Percentiles rank a stretch among this genome's conserved stretches.
Evolutionary conservation across 2,888 invertebrate genomes (phyloP).

Genomic region (Caenorhabditis plicata): DNA sequence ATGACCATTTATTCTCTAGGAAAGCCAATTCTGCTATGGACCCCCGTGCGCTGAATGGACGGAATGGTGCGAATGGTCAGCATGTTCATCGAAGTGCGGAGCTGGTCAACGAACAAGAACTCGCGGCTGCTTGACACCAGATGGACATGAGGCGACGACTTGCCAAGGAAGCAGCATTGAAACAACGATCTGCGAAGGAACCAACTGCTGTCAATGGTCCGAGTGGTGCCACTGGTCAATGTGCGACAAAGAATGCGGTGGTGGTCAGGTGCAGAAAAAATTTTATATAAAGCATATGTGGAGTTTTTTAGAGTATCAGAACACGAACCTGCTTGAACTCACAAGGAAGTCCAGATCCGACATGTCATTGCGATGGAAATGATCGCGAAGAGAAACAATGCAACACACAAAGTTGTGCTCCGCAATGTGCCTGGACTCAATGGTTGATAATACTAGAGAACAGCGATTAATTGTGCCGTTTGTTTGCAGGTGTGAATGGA

Average conservation of each 20-base stretch:
- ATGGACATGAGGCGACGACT: slow-evolving; percentile 48
- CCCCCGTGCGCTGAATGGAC: slow-evolving; percentile 57
- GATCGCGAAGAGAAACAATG: slow-evolving; percentile 51
- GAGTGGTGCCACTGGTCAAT: slow-evolving; percentile 58
- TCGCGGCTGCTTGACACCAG: slow-evolving; percentile 42
- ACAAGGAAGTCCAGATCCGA: slow-evolving; percentile 35
- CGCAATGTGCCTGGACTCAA: slow-evolving; percentile 55
- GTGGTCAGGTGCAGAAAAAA: slow-evolving; percentile 33
- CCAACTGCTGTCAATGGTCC: slow-evolving; percentile 53
- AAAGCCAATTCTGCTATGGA: slow-evolving; percentile 55
- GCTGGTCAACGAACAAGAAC: slow-evolving; percentile 52
- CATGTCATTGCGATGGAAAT: slow-evolving; percentile 51
- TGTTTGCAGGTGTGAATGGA: slow-evolving; percentile 48
- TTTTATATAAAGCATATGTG: background rate
- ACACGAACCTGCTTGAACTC: slow-evolving; percentile 49
- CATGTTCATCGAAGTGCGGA: slow-evolving; percentile 50
- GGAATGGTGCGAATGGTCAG: slow-evolving; percentile 55
- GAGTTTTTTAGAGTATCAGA: slow-evolving; percentile 27
- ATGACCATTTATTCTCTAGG: slow-evolving; percentile 11
- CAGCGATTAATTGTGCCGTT: too few species aligned
- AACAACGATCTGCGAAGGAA: slow-evolving; percentile 49
- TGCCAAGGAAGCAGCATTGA: slow-evolving; percentile 53
- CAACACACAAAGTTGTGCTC: slow-evolving; percentile 53
- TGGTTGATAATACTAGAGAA: slow-evolving; percentile 23
- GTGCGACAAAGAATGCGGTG: slow-evolving; percentile 57